Percentiles rank a stretch among this genome's conserved stretches.
phyloP scores from a whole-genome alignment of 2,797 vertebrate genomes.

The Ispidina lecontei region DNA sequence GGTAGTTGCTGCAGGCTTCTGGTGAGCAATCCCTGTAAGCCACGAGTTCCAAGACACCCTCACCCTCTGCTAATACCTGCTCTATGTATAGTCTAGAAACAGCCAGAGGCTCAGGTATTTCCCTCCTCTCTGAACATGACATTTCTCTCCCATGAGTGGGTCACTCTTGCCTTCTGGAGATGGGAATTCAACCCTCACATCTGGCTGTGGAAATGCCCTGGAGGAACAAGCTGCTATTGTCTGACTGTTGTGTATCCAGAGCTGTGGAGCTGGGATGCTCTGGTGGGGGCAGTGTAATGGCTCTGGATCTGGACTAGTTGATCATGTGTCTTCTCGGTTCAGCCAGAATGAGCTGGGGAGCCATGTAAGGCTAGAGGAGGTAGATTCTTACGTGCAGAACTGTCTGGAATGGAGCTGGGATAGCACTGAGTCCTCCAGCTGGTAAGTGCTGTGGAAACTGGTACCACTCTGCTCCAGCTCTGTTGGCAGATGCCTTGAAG shows the following conservation, averaged over 20 bases:
- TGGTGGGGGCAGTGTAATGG: background rate
- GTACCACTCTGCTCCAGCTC: background rate
- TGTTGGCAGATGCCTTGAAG: background rate
- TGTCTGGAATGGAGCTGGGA: background rate
- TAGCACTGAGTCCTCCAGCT: background rate
- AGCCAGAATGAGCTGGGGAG: background rate
- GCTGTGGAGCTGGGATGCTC: background rate
- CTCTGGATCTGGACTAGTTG: background rate
- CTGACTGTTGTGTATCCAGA: background rate
- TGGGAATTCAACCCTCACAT: background rate
- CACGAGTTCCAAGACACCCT: background rate
- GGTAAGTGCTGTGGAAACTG: background rate
- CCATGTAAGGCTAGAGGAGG: background rate
- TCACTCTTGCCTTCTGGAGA: background rate
- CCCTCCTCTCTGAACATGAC: background rate
- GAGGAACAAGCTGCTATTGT: constrained; percentile 20
- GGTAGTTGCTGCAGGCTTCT: background rate
- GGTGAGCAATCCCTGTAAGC: background rate
- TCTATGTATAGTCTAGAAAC: background rate
- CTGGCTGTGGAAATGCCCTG: background rate
- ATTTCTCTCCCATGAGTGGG: background rate
- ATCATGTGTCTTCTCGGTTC: background rate
- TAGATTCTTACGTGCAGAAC: background rate
- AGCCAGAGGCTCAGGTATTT: background rate
- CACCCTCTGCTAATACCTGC: background rate